Percentiles rank a stretch among this genome's conserved stretches.
Conservation (phyloP, 2,113 vertebrate genomes). For the Poeciliopsis occidentalis region DNA sequence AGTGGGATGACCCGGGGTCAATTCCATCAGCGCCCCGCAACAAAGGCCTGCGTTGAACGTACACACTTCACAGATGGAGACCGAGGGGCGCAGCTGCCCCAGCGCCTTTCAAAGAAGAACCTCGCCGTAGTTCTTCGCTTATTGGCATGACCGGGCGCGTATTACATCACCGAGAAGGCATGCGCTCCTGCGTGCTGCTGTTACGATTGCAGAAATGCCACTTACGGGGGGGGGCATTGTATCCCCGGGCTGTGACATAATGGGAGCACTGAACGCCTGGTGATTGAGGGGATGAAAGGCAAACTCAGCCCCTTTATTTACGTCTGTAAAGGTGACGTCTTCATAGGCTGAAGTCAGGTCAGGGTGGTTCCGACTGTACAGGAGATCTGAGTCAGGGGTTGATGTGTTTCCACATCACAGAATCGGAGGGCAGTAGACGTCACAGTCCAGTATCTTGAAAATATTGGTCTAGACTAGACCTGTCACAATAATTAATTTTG, state of each 20-base stretch:
- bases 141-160: slow-evolving; percentile 30
- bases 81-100: slow-evolving; percentile 56
- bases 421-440: slow-evolving; percentile 16
- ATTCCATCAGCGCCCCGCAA: slow-evolving; percentile 33
- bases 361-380: not conserved
- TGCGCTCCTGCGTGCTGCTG: slow-evolving; percentile 14
- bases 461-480: not conserved
- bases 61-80: slow-evolving; percentile 63
- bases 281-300: not conserved
- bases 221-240: slow-evolving; percentile 12
- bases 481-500: too few species aligned
- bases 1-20: slow-evolving; percentile 55
- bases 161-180: slow-evolving; percentile 64
- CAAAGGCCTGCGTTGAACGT: slow-evolving; percentile 51
- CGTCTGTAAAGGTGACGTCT: slow-evolving; percentile 16
- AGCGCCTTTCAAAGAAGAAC: slow-evolving; percentile 34
- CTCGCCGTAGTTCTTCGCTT: slow-evolving; percentile 20
- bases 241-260: too few species aligned
- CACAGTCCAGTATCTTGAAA: slow-evolving; percentile 26
- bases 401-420: slow-evolving; percentile 12
- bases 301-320: slow-evolving; percentile 7
- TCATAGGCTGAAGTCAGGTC: not conserved
- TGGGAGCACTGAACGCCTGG: slow-evolving; percentile 11
- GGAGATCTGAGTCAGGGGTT: slow-evolving; percentile 23
- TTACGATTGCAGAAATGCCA: slow-evolving; percentile 14